These are phyloP conservation scores for Heterochromis multidens DNA, from an alignment of 2,113 vertebrate species.

Conservation along the genomic window DNA sequence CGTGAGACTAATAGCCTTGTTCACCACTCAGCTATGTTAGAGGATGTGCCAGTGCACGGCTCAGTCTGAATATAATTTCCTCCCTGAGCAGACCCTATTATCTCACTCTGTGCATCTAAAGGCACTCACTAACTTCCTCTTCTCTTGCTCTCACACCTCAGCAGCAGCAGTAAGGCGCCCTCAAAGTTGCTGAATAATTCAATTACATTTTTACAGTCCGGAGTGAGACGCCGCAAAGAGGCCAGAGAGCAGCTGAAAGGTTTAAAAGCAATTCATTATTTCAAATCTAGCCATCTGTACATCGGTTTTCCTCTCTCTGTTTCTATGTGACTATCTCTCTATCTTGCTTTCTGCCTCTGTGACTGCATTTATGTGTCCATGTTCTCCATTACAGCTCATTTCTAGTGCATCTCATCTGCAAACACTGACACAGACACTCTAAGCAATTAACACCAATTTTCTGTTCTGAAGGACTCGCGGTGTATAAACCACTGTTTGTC, in stretches of 20 bases:
- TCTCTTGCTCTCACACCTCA: neutral
- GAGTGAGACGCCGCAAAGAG: neutral
- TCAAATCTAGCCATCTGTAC: neutral
- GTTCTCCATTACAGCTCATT: neutral
- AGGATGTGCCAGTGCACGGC: neutral
- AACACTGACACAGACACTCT: neutral
- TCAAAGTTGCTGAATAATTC: conserved; percentile 45
- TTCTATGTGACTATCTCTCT: neutral
- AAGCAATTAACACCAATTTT: conserved; percentile 40
- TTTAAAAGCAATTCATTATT: neutral
- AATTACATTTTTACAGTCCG: conserved; percentile 17
- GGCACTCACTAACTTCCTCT: neutral
- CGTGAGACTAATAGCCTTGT: neutral
- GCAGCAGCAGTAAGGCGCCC: neutral
- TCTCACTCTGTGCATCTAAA: neutral
- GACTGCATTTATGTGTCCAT: neutral
- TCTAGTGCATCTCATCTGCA: neutral
- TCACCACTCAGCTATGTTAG: neutral
- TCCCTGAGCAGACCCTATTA: neutral
- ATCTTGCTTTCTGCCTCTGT: neutral
- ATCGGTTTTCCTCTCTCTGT: neutral
- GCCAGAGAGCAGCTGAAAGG: neutral
- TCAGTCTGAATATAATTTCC: neutral
- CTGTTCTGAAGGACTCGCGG: neutral
- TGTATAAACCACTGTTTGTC: conserved; percentile 23